Evolutionary conservation across 2,113 vertebrate genomes (phyloP).

Genomic region (Corythornis cristatus): DNA sequence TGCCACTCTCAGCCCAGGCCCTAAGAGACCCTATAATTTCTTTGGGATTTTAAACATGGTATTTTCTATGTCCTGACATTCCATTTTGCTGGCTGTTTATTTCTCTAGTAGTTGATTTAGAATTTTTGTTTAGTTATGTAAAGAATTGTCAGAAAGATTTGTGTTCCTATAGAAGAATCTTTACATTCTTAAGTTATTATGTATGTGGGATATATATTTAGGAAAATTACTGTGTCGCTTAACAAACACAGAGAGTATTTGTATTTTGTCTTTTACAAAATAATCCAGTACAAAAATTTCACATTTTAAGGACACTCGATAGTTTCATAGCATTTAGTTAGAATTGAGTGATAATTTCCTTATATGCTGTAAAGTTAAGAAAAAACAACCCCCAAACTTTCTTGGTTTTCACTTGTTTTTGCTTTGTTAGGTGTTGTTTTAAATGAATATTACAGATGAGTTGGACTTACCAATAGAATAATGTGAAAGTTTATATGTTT

Average conservation of each 20-base stretch:
- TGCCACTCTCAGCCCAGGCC: conserved; percentile 90
- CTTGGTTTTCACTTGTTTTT: not conserved
- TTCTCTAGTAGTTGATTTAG: not conserved
- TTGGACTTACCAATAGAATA: not conserved
- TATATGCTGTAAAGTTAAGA: not conserved
- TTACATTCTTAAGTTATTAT: not conserved
- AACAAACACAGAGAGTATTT: not conserved
- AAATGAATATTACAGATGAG: not conserved
- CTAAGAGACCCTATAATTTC: conserved; percentile 96
- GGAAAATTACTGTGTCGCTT: not conserved
- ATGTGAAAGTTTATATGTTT: not conserved
- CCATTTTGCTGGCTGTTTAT: not conserved
- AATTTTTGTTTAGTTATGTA: not conserved
- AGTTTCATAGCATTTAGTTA: not conserved
- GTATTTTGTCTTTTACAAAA: not conserved
- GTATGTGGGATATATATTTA: not conserved
- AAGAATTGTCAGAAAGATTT: not conserved
- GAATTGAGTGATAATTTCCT: not conserved
- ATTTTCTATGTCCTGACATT: conserved; percentile 45
- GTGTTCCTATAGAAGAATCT: not conserved
- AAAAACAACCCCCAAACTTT: not conserved
- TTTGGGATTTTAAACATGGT: conserved; percentile 93
- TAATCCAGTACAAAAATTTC: not conserved
- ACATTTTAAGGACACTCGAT: not conserved
- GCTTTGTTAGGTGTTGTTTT: not conserved